A percentile compares a stretch with the other conserved stretches of the same genome.
Conservation (phyloP, 2,797 vertebrate species). For the Dermochelys coriacea region DNA sequence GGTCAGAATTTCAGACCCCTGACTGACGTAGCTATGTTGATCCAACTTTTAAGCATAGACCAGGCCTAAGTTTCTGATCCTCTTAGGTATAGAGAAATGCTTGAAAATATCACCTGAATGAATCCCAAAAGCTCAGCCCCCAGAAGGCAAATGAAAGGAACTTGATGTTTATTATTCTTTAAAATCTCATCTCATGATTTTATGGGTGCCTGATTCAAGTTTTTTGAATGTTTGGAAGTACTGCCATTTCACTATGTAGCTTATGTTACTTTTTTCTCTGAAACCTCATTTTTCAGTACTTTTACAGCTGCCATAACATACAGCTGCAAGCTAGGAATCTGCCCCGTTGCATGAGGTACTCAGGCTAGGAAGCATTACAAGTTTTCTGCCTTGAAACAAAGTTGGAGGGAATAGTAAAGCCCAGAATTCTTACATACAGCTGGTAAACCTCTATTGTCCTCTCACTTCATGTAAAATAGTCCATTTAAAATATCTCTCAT, state of each 20-base stretch:
- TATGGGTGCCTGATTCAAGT: not conserved
- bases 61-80: not conserved
- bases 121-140: not conserved
- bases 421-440: not conserved
- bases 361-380: not conserved
- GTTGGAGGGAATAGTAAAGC: not conserved
- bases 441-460: not conserved
- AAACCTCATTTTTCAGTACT: not conserved
- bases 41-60: not conserved
- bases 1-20: not conserved
- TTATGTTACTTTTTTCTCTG: not conserved
- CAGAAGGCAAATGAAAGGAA: not conserved
- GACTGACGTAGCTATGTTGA: not conserved
- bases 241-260: not conserved
- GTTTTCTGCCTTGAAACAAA: not conserved
- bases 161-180: not conserved
- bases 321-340: not conserved
- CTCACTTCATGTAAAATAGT: not conserved
- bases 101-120: not conserved
- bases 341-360: not conserved
- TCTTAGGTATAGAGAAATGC: not conserved
- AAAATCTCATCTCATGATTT: not conserved
- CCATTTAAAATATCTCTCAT: constrained; percentile 9
- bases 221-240: not conserved
- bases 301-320: not conserved